These are phyloP conservation scores for Lymantria monacha DNA, from an alignment of 2,888 invertebrate species.

Conservation along the genomic window DNA sequence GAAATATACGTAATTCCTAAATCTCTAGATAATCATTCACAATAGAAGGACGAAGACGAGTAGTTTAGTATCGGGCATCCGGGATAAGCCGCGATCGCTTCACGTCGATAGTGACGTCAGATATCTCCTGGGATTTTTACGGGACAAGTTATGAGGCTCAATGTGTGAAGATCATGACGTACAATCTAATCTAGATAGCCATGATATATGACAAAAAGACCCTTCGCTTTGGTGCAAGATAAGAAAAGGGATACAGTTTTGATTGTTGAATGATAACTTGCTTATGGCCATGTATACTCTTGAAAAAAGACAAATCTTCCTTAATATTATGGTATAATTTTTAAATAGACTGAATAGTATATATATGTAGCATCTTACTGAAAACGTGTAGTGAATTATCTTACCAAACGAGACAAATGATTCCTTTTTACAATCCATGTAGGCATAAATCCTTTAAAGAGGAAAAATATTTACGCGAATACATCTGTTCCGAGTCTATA, in stretches of 20 bases:
- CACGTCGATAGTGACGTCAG: constrained; percentile 15
- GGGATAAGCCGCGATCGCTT: constrained; percentile 12
- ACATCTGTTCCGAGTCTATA: too few relatives aligned
- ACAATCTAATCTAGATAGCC: constrained; percentile 8
- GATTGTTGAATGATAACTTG: too few relatives aligned
- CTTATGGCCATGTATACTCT: too few relatives aligned
- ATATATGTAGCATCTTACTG: too few relatives aligned
- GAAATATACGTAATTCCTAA: neutral
- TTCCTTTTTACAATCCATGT: too few relatives aligned
- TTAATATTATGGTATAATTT: too few relatives aligned
- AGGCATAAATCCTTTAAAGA: too few relatives aligned
- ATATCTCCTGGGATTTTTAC: constrained; percentile 12
- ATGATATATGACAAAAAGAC: constrained; percentile 7
- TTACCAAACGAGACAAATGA: too few relatives aligned
- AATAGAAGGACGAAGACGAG: neutral
- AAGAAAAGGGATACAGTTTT: neutral
- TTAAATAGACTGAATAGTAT: too few relatives aligned
- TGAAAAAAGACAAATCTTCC: too few relatives aligned
- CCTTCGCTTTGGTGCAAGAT: neutral
- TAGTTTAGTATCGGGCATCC: constrained; percentile 1
- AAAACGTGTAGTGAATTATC: too few relatives aligned
- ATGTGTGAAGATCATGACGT: constrained; percentile 6
- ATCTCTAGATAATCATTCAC: neutral
- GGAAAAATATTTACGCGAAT: too few relatives aligned
- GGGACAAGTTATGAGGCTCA: constrained; percentile 5